A percentile compares a stretch with the other conserved stretches of the same genome.
Evolutionary conservation across 2,113 vertebrate species (phyloP).

Genomic region (Grammomys dolichurus): DNA sequence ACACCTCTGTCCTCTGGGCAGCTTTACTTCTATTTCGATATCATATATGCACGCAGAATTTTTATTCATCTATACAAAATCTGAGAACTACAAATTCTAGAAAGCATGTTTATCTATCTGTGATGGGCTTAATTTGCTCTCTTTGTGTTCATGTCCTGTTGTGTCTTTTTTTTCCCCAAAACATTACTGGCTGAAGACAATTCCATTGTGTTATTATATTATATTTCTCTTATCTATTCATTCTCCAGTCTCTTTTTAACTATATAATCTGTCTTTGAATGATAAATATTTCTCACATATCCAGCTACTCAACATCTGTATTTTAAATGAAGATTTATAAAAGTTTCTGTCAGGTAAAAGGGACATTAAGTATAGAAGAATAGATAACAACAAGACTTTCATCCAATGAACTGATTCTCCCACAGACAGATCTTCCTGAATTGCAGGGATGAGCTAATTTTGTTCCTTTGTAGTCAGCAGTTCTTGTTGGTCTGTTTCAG

Average conservation of each 20-base stretch:
- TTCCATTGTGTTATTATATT: background rate
- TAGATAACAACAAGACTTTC: background rate
- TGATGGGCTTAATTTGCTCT: background rate
- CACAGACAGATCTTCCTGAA: background rate
- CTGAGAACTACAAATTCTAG: background rate
- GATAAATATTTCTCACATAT: background rate
- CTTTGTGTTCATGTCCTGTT: background rate
- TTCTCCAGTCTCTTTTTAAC: background rate
- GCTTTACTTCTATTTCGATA: background rate
- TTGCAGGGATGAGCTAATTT: background rate
- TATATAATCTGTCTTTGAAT: conserved; percentile 66
- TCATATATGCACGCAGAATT: background rate
- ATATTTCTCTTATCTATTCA: background rate
- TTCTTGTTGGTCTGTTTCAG: background rate
- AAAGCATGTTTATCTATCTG: background rate
- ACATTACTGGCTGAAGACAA: background rate
- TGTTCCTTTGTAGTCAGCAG: background rate
- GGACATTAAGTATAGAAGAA: background rate
- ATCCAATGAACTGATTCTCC: background rate
- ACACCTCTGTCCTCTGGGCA: background rate
- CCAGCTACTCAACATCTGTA: background rate
- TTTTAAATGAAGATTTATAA: background rate
- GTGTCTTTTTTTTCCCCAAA: background rate
- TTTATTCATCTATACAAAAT: background rate
- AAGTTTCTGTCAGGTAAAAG: background rate